Evolutionary conservation across 1,140 invertebrate species (phyloP), one percentile per base, ranked within the genome.

Genomic region (Drosophila auraria): DNA sequence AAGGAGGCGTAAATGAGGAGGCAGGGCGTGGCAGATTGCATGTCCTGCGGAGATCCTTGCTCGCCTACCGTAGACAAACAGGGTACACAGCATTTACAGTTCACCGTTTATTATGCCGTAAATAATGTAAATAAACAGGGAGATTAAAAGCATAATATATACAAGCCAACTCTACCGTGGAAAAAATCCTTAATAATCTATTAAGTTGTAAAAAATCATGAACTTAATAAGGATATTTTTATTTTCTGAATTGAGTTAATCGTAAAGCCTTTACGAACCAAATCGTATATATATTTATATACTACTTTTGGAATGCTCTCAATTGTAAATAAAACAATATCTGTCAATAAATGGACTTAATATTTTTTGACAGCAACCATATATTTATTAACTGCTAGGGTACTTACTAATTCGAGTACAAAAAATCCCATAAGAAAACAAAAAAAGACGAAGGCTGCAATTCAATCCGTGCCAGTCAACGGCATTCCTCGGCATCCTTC

Each of bases 21-120:
- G 27, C 12, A 51, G 57, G 27, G 51, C 42, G 51, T 17, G 58
- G 45, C 44, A 47, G 59, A 33, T 63, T 77, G 54, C 56, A 51
- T 59, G 61, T 81, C 63, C 63, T 62, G 68, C 20, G 49, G 54
- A 50, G 68, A 64, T 78, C 33, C 59, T 45, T 36, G 27, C 62
- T 57, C 56, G 56, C 56, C 49, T 59, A 61, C 74, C 61, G 40
- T 68, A 54, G 45, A 47, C 64, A 84, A 84, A 66, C 62, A 65
- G 45, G 56, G 66, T 71, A 76, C 44, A 53, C 62, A 77, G 63
- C 58, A 71, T 74, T 66, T 64, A 64, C 66, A 56, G 74, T 54
- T 59, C 14, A 63, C 78, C 56, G 62, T 81, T 89, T 87, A 87
- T 75, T 89, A 76, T 72, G 84, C 73, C 76, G 73, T 87, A 89